Percentiles rank a stretch among this genome's conserved stretches.
These are phyloP conservation scores for Amphipyra tragopoginis DNA, from an alignment of 2,888 invertebrate genomes.

Conservation along the genomic window DNA sequence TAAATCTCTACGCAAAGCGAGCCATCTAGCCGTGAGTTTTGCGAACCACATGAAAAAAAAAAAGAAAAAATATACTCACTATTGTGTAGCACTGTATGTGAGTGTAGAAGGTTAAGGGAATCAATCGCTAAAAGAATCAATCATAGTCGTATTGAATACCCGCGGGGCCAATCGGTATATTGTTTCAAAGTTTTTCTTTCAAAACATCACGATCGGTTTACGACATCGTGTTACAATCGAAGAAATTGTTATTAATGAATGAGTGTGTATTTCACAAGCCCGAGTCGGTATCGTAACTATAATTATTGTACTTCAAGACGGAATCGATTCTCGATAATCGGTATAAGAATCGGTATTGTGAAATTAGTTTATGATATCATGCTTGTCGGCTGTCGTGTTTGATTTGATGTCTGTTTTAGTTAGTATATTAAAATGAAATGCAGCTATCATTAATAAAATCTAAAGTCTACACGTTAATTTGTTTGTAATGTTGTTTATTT, in stretches of 20 bases:
- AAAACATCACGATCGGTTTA: constrained; percentile 38
- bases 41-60: too few species aligned
- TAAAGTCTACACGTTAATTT: too few species aligned
- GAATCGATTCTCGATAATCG: constrained; percentile 47
- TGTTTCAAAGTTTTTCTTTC: constrained; percentile 45
- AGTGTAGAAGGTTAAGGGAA: too few species aligned
- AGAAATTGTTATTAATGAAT: constrained; percentile 56
- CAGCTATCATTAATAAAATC: too few species aligned
- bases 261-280: constrained; percentile 38
- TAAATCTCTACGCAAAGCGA: too few species aligned
- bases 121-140: constrained; percentile 17
- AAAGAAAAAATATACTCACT: too few species aligned
- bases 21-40: too few species aligned
- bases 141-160: constrained; percentile 13
- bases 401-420: too few species aligned
- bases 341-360: constrained; percentile 34
- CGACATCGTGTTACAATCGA: constrained; percentile 36
- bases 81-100: too few species aligned
- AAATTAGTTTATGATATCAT: constrained; percentile 31
- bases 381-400: constrained; percentile 21
- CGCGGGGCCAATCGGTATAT: constrained; percentile 9
- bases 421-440: too few species aligned
- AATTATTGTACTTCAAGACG: constrained; percentile 32
- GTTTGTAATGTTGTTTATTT: too few species aligned
- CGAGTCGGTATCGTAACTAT: constrained; percentile 35